Base-by-base conservation (phyloP, 1,140 invertebrate genomes). In the Drosophila kanapiae region DNA sequence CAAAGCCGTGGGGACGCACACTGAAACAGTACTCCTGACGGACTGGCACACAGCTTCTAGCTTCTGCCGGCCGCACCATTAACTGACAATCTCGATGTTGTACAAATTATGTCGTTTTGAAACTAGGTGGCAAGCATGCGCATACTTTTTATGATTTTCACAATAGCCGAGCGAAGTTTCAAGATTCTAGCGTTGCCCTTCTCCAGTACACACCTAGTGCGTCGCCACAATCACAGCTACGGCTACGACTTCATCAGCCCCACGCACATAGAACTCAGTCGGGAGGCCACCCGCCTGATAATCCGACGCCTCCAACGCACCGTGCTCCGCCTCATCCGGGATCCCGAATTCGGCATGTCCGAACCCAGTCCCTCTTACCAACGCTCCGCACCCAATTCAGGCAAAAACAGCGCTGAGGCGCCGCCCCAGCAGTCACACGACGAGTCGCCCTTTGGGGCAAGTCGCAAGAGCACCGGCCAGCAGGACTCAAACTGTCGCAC, bases 401-500 rank as follows among this genome's bases (percentile, higher is more conserved):
- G 18, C 31, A 42, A 67, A 16, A 13, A 67, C n/a, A 11, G 40
- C 29, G 14, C 18, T 3, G 57, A 29, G 23, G n/a, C 59, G 2
- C 54, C 70, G 4, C 54, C 62, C 3, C 58, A 47, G 9, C 48
- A 53, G 1, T 68, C 82, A 29, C 37, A 42, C 33, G 58, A 60
- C 8, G 58, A 67, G 13, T 35, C 65, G 0, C 35, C 74, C 43
- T 84, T 69, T 10, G 75, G 40, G 5, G 54, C 64, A 8, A 45
- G 57, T 9, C 67, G 75, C 33, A 67, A 47, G 27, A 18, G 47
- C 58, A 38, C 53, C 49, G 45, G 69, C n/a, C 91, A 91, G 40
- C 82, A 65, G 31, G 91, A 93, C 56, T 91, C 57, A 42, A 93
- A 92, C 45, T 97, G 96, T 78, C 94, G 96, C 77, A 95, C 95